phyloP scores from a whole-genome alignment of 1,140 invertebrate species.

The Dufourea novaeangliae region DNA sequence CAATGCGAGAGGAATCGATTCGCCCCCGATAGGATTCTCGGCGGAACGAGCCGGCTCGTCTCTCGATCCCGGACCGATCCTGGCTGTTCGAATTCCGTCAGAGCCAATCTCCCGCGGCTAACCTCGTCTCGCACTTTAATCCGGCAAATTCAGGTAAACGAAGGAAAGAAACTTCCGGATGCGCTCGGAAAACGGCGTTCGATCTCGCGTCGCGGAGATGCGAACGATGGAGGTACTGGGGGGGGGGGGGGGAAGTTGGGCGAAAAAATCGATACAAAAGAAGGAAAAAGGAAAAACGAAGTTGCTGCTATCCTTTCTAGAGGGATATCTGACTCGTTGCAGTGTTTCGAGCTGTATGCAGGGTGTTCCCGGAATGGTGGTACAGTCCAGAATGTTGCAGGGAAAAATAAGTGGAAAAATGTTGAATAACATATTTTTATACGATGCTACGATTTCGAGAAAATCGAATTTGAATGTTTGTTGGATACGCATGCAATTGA shows the following conservation, averaged over 20 bases:
- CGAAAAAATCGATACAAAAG: neutral
- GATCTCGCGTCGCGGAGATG: neutral
- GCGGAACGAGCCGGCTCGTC: slow-evolving; percentile 38
- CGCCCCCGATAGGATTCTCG: slow-evolving; percentile 35
- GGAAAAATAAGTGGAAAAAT: no score
- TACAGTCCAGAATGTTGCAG: no score
- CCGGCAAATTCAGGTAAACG: slow-evolving; percentile 51
- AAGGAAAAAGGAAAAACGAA: no score
- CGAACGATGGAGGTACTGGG: neutral
- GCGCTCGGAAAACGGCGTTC: slow-evolving; percentile 34
- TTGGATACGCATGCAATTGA: no score
- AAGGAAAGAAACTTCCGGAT: slow-evolving; percentile 44
- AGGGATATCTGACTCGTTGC: neutral
- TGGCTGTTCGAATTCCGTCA: slow-evolving; percentile 25
- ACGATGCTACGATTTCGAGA: no score
- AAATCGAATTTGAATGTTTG: no score
- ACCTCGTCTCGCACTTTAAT: slow-evolving; percentile 50
- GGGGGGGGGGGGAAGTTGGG: neutral
- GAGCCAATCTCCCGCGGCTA: slow-evolving; percentile 50
- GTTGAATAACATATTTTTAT: no score
- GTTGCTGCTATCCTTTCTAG: no score
- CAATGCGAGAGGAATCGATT: slow-evolving; percentile 56
- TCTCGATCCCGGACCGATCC: slow-evolving; percentile 41
- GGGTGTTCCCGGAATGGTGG: no score
- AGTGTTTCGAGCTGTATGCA: neutral